Evolutionary conservation across 2,113 vertebrate species (phyloP).

Genomic region (Pyxicephalus adspersus): DNA sequence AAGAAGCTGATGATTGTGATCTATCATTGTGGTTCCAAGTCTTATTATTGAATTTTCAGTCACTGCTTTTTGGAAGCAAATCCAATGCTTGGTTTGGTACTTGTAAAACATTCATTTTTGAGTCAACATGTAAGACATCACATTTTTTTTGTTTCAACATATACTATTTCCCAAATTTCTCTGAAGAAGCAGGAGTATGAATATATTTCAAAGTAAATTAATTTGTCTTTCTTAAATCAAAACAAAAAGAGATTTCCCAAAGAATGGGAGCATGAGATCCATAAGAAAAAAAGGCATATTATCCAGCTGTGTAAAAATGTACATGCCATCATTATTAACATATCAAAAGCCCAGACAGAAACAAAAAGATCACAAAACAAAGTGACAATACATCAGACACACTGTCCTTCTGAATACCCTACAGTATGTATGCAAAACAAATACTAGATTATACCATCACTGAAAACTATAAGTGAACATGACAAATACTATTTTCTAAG

Average conservation of each 20-base stretch:
- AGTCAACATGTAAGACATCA: too few species aligned
- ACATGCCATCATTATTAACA: slow-evolving; percentile 5
- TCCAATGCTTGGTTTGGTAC: neutral
- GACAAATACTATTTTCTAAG: neutral
- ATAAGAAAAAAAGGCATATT: slow-evolving; percentile 1
- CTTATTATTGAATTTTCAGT: slow-evolving; percentile 18
- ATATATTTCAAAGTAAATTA: neutral
- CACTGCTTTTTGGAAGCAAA: slow-evolving; percentile 1
- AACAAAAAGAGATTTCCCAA: neutral
- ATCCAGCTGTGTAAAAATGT: slow-evolving; percentile 24
- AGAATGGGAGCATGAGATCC: neutral
- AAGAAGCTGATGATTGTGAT: slow-evolving; percentile 3
- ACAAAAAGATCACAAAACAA: slow-evolving; percentile 25
- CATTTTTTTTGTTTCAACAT: too few species aligned
- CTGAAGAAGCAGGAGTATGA: too few species aligned
- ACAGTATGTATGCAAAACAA: slow-evolving; percentile 10
- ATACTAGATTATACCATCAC: slow-evolving; percentile 3
- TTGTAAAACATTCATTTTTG: neutral
- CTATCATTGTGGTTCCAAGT: slow-evolving; percentile 21
- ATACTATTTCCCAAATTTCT: too few species aligned
- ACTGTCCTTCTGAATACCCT: slow-evolving; percentile 11
- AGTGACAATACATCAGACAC: slow-evolving; percentile 26
- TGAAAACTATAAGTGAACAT: slow-evolving; percentile 1
- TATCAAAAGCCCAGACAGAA: slow-evolving; percentile 25
- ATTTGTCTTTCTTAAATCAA: neutral